Conservation (phyloP, 2,797 vertebrate genomes). For the Urocyon cinereoargenteus region DNA sequence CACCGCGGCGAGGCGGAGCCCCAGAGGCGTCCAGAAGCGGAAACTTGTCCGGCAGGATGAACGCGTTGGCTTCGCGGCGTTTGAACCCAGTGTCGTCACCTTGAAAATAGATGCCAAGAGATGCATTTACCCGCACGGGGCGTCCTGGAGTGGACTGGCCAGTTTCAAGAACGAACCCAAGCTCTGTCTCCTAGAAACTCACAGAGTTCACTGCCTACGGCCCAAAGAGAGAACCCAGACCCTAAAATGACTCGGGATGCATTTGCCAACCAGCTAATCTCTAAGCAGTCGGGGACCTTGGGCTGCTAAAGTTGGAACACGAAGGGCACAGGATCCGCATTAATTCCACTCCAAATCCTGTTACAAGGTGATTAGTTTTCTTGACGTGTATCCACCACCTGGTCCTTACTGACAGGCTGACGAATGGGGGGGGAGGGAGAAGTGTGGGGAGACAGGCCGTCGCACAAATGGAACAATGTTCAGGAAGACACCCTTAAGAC, state of each 20-base stretch:
- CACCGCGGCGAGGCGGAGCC: background rate
- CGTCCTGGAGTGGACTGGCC: background rate
- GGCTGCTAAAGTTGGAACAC: background rate
- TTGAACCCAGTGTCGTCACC: background rate
- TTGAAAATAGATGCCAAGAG: background rate
- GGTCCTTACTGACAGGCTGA: background rate
- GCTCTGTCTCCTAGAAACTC: background rate
- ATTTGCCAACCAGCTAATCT: background rate
- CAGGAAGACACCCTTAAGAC: background rate
- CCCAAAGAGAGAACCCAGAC: background rate
- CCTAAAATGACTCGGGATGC: background rate
- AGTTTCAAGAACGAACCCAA: background rate
- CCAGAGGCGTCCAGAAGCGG: background rate
- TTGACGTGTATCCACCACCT: background rate
- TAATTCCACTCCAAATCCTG: conserved; percentile 64
- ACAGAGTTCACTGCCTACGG: background rate
- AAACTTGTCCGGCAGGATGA: conserved; percentile 73
- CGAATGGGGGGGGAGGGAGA: rapidly evolving
- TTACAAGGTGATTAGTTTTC: conserved; percentile 58
- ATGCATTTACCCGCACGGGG: background rate
- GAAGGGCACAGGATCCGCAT: background rate
- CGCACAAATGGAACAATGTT: background rate
- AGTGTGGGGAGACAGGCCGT: rapidly evolving
- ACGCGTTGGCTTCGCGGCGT: conserved; percentile 38
- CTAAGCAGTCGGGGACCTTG: background rate